Conservation (phyloP, 2,888 invertebrate species). For the Erebia epiphron region DNA sequence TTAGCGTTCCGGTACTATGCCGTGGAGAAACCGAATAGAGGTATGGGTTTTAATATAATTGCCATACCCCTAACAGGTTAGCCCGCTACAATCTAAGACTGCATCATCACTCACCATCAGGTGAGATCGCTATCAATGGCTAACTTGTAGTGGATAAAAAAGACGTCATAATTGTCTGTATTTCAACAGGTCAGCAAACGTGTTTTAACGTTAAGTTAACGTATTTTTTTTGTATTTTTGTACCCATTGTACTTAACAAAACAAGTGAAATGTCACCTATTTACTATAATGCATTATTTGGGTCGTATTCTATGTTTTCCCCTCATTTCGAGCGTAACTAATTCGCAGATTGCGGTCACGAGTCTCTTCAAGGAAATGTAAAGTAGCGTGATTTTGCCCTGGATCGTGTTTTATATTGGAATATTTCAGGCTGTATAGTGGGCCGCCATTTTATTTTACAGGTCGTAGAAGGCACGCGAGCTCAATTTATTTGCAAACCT, state of each 20-base stretch:
- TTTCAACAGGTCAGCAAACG: no score
- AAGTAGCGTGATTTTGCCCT: slow-evolving; percentile 44
- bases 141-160: no score
- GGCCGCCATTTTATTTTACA: slow-evolving; percentile 47
- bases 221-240: not conserved
- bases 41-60: no score
- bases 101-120: no score
- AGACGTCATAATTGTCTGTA: no score
- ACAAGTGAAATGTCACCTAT: no score
- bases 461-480: slow-evolving; percentile 48
- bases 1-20: no score
- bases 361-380: slow-evolving; percentile 35
- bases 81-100: no score
- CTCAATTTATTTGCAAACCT: slow-evolving; percentile 47
- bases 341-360: slow-evolving; percentile 25
- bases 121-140: no score
- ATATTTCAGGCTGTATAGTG: slow-evolving; percentile 51
- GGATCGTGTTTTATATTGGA: slow-evolving; percentile 64
- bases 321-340: slow-evolving; percentile 11
- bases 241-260: not conserved
- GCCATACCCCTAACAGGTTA: no score
- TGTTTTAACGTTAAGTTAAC: no score
- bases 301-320: slow-evolving; percentile 1
- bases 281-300: not conserved
- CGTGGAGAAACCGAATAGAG: no score